phyloP scores from a whole-genome alignment of 2,113 vertebrate species.

The Lichenostomus cassidix region DNA sequence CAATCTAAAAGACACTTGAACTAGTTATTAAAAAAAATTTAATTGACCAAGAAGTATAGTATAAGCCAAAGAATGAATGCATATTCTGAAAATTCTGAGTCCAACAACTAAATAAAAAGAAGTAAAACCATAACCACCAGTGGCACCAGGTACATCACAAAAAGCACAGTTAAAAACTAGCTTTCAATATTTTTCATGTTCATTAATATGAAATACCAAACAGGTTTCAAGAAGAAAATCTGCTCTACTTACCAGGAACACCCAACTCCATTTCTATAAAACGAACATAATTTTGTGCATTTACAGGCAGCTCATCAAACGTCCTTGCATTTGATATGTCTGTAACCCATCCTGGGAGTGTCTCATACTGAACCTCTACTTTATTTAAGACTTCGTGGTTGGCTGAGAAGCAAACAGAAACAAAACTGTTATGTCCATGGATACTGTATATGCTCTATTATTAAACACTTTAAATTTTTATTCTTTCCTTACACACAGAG shows the following conservation, averaged over 20 bases:
- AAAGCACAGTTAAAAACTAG: neutral
- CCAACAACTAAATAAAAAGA: neutral
- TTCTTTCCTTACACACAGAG: neutral
- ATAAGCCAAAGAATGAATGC: neutral
- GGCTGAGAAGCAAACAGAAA: conserved; percentile 76
- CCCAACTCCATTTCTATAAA: conserved; percentile 89
- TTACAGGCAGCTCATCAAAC: conserved; percentile 91
- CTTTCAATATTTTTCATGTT: neutral
- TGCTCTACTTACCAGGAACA: conserved; percentile 84
- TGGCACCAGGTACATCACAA: neutral
- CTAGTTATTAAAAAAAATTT: neutral
- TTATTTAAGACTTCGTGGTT: conserved; percentile 96
- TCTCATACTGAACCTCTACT: conserved; percentile 93
- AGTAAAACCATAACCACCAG: neutral
- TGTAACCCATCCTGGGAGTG: conserved; percentile 91
- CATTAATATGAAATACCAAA: neutral
- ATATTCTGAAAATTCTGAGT: neutral
- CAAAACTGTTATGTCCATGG: neutral
- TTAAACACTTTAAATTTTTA: neutral
- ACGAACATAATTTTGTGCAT: conserved; percentile 91
- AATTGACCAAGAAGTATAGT: neutral
- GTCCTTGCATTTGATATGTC: conserved; percentile 87
- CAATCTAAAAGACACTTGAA: neutral
- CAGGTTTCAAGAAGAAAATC: neutral
- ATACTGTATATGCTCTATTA: neutral